phyloP scores from a whole-genome alignment of 92 coral and sea anemone species.

The Parazoanthus swiftii region DNA sequence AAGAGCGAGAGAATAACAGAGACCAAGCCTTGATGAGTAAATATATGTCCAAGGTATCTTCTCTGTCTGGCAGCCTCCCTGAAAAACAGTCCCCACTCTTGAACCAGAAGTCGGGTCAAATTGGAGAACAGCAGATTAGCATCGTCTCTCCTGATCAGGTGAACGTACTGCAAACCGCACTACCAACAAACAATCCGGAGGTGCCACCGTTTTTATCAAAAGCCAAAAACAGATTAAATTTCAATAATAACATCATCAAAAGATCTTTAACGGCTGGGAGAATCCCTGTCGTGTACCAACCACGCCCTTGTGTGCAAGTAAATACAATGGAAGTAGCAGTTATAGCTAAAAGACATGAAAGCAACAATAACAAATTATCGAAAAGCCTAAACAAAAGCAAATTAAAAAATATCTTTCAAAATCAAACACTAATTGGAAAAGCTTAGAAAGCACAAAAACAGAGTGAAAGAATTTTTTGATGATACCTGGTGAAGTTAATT shows the following conservation, averaged over 20 bases:
- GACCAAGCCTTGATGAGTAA: constrained; percentile 64
- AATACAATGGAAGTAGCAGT: background rate
- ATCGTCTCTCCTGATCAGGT: constrained; percentile 82
- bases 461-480: background rate
- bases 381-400: background rate
- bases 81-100: constrained; percentile 50
- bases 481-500: background rate
- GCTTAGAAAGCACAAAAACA: background rate
- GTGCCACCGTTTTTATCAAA: constrained; percentile 55
- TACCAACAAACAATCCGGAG: constrained; percentile 74
- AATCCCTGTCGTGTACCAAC: background rate
- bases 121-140: constrained; percentile 83
- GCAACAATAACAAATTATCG: background rate
- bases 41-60: constrained; percentile 65
- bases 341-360: background rate
- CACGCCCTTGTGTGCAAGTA: background rate
- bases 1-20: constrained; percentile 57
- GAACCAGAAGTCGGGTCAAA: constrained; percentile 61
- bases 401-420: background rate
- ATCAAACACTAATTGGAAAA: background rate
- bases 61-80: constrained; percentile 51
- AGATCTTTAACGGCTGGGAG: constrained; percentile 7
- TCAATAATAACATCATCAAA: constrained; percentile 7
- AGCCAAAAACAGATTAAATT: background rate
- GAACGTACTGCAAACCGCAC: constrained; percentile 72